Base-by-base conservation (phyloP, 2,113 vertebrate species). In the Irena cyanogastra region DNA sequence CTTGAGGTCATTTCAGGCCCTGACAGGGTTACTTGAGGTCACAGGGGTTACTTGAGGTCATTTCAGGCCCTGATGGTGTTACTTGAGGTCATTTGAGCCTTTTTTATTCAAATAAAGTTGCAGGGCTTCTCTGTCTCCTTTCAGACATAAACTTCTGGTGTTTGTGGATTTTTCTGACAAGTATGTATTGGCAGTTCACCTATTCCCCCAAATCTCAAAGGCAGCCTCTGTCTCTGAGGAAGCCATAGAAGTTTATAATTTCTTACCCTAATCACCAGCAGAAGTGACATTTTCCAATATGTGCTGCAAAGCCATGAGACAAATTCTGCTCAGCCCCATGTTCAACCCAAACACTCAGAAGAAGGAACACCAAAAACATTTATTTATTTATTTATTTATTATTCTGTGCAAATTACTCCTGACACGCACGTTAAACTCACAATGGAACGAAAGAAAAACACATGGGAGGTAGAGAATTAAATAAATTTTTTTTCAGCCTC, bases 401-500 rank as follows among this genome's bases (percentile, higher is more conserved):
- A 0, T 61, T 76, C 70, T 41, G 3, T 37, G 31, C 19, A 69
- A 92, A 57, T 86, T 37, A 28, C 35, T 63, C 9, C 61, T 75
- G 42, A 24, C 7, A 28, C 1, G 0, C 8, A 64, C 59, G 69
- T 83, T 86, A 44, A 79, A 35, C 8, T 65, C 0, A 0, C 17
- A 52, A 7, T 24, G 11, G 13, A 42, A 70, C 28, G 18, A 53
- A 81, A 22, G 13, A 5, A 50, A 86, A 74, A 27, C 11, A 74
- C 3, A 0, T 2, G 6, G 11, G 68, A 68, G 7, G 50, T 66
- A 50, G 13, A 84, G 47, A 82, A 81, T 54, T 39, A 59, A 72
- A 28, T 17, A 19, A 1, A 3, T 8, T 42, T 13, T 30, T 50
- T 70, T 60, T 47, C 59, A 33, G 20, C 3, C 26, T 78, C 31